Conservation (phyloP, 2,113 vertebrate genomes). For the Hiodon alosoides region DNA sequence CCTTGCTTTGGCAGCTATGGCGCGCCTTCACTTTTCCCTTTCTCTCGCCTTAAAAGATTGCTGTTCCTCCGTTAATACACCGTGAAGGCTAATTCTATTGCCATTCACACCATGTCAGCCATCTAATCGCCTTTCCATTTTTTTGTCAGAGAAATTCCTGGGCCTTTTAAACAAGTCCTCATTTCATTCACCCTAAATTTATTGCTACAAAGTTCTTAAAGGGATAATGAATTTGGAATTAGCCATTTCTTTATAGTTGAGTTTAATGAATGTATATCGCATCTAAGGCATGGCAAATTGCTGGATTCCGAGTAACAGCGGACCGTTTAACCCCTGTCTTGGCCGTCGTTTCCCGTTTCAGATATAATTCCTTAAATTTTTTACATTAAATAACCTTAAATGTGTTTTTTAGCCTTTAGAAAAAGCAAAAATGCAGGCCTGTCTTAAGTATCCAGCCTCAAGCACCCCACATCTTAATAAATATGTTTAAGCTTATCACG, state of each 20-base stretch:
- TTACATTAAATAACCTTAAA: conserved; percentile 19
- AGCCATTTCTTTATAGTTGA: conserved; percentile 74
- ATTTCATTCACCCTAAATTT: conserved; percentile 70
- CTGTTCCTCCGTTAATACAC: conserved; percentile 77
- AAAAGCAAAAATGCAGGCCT: not conserved
- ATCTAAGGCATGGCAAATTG: conserved; percentile 80
- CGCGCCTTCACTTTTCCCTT: conserved; percentile 49
- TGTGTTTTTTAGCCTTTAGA: not conserved
- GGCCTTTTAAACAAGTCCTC: conserved; percentile 73
- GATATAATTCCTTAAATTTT: conserved; percentile 31
- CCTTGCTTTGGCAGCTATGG: conserved; percentile 53
- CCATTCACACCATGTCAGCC: conserved; percentile 79
- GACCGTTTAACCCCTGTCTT: conserved; percentile 70
- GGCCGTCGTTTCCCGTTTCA: conserved; percentile 50
- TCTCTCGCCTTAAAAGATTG: conserved; percentile 56
- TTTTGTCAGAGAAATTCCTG: conserved; percentile 76
- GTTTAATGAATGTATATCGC: conserved; percentile 68
- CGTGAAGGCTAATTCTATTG: conserved; percentile 78
- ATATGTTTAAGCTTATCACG: conserved; percentile 10
- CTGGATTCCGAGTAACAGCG: conserved; percentile 61
- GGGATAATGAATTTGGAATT: conserved; percentile 90
- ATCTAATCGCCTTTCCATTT: conserved; percentile 74
- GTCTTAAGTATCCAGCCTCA: not conserved
- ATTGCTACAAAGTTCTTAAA: conserved; percentile 74
- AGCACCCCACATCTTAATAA: not conserved